These are phyloP conservation scores for Zoroaster sp. DNA, from an alignment of 53 echinoderm and acorn worm genomes.

Conservation along the genomic window DNA sequence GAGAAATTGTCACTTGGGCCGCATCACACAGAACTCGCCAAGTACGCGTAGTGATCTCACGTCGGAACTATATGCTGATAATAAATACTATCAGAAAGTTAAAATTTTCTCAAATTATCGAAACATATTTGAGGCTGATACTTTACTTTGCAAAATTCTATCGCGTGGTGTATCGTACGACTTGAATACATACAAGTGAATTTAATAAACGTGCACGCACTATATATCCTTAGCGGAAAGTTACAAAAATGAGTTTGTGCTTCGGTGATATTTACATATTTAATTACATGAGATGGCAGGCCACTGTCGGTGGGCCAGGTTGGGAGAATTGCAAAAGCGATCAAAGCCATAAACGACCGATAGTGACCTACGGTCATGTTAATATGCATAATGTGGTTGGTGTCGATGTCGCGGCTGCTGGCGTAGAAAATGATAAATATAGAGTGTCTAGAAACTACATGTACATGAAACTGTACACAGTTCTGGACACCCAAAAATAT, in stretches of 20 bases:
- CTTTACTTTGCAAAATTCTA: background rate
- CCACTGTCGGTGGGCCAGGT: constrained; percentile 7
- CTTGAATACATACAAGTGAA: background rate
- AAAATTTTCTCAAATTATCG: background rate
- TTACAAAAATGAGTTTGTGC: constrained; percentile 4
- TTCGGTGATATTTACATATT: constrained; percentile 43
- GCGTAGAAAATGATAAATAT: background rate
- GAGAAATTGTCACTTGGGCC: constrained; percentile 40
- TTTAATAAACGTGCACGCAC: background rate
- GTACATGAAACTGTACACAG: background rate
- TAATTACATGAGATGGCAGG: constrained; percentile 40
- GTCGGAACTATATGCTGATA: constrained; percentile 18
- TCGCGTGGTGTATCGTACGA: background rate
- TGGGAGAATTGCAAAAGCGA: constrained; percentile 66
- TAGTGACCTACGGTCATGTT: background rate
- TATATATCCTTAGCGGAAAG: constrained; percentile 46
- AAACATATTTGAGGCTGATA: background rate
- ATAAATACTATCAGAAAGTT: background rate
- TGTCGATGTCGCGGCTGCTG: background rate
- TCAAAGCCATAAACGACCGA: background rate
- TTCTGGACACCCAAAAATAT: no score
- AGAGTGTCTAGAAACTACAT: background rate
- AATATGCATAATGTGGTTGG: background rate
- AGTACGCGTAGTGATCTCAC: background rate
- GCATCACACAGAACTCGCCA: constrained; percentile 34